Evolutionary conservation across 2,113 vertebrate species (phyloP), one percentile per base, ranked within the genome.

Genomic region (Pterocles gutturalis): DNA sequence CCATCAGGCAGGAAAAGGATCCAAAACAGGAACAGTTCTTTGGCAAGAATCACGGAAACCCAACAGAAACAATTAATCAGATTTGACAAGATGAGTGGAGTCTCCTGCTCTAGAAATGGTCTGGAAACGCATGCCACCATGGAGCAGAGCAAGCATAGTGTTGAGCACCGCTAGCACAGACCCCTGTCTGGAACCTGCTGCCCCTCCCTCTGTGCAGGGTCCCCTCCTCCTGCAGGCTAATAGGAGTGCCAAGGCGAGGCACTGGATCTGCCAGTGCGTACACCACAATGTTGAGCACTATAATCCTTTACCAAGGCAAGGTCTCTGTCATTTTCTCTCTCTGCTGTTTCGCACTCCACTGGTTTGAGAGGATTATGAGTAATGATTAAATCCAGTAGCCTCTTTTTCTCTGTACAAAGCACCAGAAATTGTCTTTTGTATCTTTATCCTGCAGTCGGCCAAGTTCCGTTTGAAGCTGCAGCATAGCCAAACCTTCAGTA

Each of bases 1-100:
- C 78, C 90, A 78, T 94, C 82, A 96, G 55, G 62, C 26, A 60
- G 49, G 28, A 71, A 83, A 78, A 87, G 33, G 48, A 94, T 80
- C 62, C 94, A 92, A 86, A 81, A 11, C 8, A 83, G 41, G 29
- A 79, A 38, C 26, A 51, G 70, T 17, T 87, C 58, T 41, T 87
- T 86, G 86, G 66, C 84, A 80, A 57, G 33, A 61, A 41, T 29
- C 43, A 57, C 38, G 71, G 31, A 45, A 94, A 93, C 60, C 38
- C 48, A 82, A n/a, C 5, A 82, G 81, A 78, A 81, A 71, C 28
- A 89, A 82, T 93, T 96, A 38, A 96, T 96, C 90, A 80, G 46
- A 91, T 87, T 46, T 95, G 91, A 93, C 94, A 91, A 65, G 67
- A 73, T 28, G 62, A 79, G 64, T n/a, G 33, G 76, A 83, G 36